Evolutionary conservation across 1,140 invertebrate species (phyloP).

Genomic region (Drosophila lacteicornis): DNA sequence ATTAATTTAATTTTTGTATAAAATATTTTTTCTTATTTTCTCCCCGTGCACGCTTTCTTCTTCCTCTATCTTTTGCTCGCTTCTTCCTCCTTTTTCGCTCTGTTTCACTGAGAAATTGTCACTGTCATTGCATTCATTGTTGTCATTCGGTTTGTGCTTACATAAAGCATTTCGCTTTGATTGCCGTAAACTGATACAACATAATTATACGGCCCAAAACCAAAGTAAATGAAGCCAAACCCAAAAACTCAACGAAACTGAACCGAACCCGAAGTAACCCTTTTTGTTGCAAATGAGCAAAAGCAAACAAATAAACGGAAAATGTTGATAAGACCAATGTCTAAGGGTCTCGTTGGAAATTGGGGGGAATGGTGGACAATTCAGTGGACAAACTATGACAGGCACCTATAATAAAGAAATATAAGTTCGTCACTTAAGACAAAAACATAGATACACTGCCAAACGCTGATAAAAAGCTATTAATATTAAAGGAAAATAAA

Average conservation of each 20-base stretch:
- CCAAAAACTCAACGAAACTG: conserved; percentile 26
- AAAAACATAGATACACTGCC: background rate
- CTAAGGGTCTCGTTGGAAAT: background rate
- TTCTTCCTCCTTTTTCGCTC: conserved; percentile 49
- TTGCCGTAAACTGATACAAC: conserved; percentile 78
- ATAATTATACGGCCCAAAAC: conserved; percentile 58
- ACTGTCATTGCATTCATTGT: conserved; percentile 37
- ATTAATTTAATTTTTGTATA: background rate
- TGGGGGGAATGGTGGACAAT: background rate
- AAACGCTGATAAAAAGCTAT: background rate
- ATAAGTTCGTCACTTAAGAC: background rate
- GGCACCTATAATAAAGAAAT: conserved; percentile 18
- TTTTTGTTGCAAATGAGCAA: conserved; percentile 59
- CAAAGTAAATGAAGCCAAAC: conserved; percentile 48
- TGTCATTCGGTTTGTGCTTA: conserved; percentile 57
- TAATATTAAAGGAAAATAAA: too few relatives aligned
- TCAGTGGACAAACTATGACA: conserved; percentile 24
- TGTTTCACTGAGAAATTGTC: conserved; percentile 66
- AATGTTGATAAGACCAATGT: conserved; percentile 43
- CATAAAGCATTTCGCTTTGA: conserved; percentile 64
- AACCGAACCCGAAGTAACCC: conserved; percentile 26
- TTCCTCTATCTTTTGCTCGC: conserved; percentile 10
- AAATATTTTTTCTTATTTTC: background rate
- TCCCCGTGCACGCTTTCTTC: conserved; percentile 14
- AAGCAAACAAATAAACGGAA: conserved; percentile 54